Evolutionary conservation across 1,140 invertebrate genomes (phyloP).

Genomic region (Lycorma delicatula): DNA sequence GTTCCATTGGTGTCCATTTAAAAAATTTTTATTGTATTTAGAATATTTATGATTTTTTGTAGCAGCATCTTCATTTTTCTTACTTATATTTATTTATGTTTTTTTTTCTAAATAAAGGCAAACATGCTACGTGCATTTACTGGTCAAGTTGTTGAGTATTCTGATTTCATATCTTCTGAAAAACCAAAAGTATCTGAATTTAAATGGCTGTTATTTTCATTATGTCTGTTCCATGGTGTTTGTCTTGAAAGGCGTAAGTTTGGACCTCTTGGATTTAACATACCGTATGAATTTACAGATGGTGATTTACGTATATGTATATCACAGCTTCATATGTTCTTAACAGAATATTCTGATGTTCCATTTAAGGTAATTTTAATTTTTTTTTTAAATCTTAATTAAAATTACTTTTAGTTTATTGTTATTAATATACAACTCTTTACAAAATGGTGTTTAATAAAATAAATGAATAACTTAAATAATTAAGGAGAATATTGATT

Average conservation of each 20-base stretch:
- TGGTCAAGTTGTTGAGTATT: constrained; percentile 42
- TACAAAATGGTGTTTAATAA: too few relatives aligned
- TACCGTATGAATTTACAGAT: constrained; percentile 66
- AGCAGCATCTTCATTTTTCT: background rate
- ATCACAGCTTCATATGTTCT: constrained; percentile 57
- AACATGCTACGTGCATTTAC: constrained; percentile 55
- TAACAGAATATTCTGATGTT: constrained; percentile 50
- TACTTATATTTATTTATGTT: background rate
- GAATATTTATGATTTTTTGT: background rate
- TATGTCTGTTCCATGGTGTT: constrained; percentile 63
- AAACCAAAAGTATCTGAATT: constrained; percentile 47
- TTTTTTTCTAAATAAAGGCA: constrained; percentile 41
- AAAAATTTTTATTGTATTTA: background rate
- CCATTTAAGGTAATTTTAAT: constrained; percentile 58
- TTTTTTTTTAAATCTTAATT: too few relatives aligned
- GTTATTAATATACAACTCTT: too few relatives aligned
- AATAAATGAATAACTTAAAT: too few relatives aligned
- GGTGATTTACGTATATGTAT: constrained; percentile 65
- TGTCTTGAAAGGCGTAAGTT: constrained; percentile 61
- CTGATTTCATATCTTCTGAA: constrained; percentile 44
- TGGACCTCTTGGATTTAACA: constrained; percentile 65
- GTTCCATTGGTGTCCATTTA: background rate
- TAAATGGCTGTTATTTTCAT: constrained; percentile 54
- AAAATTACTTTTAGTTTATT: too few relatives aligned
- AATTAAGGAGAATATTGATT: too few relatives aligned